Conservation (phyloP, 2,797 vertebrate genomes). For the Ctenosaura bakeri region DNA sequence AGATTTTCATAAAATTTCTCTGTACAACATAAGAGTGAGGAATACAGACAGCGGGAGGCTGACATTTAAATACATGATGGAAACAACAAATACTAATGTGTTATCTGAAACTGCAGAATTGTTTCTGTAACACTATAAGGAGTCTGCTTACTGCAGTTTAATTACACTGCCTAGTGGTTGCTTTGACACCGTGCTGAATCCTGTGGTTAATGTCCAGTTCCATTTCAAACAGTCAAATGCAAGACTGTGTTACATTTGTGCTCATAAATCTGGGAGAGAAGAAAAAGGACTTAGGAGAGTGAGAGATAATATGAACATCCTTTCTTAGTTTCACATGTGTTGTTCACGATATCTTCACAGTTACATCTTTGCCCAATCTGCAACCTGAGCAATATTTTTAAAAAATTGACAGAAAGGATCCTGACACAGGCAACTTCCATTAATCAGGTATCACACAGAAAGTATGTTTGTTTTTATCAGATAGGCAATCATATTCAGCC, state of each 20-base stretch:
- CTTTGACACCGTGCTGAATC: slow-evolving; percentile 2
- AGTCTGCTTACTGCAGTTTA: slow-evolving; percentile 2
- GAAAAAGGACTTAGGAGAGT: background rate
- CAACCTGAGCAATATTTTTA: background rate
- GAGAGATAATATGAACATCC: background rate
- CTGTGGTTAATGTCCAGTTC: background rate
- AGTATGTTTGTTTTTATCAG: background rate
- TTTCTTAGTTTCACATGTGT: background rate
- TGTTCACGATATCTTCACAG: background rate
- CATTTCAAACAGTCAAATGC: background rate
- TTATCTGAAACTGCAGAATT: background rate
- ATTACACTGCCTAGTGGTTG: background rate
- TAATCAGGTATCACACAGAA: background rate
- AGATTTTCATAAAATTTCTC: background rate
- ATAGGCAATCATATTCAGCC: background rate
- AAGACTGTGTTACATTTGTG: background rate
- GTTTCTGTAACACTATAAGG: background rate
- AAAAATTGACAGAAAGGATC: background rate
- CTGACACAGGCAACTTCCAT: background rate
- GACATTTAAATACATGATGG: background rate
- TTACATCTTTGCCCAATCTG: background rate
- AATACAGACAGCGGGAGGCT: background rate
- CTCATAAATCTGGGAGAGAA: background rate
- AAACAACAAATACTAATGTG: background rate
- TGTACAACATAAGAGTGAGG: background rate